Conservation (phyloP, 1,140 invertebrate genomes). For the Dolichoris vasculosae region DNA sequence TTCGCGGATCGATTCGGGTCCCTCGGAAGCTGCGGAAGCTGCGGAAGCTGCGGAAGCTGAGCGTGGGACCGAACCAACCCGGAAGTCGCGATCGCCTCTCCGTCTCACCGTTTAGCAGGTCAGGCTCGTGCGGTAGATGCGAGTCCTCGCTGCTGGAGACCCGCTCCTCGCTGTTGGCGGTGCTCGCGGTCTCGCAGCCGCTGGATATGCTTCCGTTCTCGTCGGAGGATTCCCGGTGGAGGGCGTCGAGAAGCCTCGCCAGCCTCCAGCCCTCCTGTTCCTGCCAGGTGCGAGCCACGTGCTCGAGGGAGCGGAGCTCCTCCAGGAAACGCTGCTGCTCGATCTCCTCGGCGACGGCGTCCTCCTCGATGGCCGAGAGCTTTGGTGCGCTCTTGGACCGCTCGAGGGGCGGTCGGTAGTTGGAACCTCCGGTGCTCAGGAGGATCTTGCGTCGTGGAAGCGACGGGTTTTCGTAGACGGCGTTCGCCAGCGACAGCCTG, state of each 20-base stretch:
- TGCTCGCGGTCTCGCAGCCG: slow-evolving; percentile 86
- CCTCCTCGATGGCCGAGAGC: slow-evolving; percentile 94
- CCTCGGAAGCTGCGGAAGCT: too few species aligned
- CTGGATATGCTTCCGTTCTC: slow-evolving; percentile 85
- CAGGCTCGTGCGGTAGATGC: slow-evolving; percentile 47
- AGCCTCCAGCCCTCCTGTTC: slow-evolving; percentile 71
- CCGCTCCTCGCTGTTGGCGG: slow-evolving; percentile 75
- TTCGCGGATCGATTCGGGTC: too few species aligned
- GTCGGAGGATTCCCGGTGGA: slow-evolving; percentile 75
- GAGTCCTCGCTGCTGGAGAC: slow-evolving; percentile 59
- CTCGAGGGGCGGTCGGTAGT: slow-evolving; percentile 92
- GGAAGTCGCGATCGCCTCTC: too few species aligned
- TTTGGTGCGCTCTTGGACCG: slow-evolving; percentile 96
- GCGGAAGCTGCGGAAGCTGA: too few species aligned
- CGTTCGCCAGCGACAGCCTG: slow-evolving; percentile 88
- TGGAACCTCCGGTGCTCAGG: slow-evolving; percentile 85
- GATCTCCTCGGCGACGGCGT: slow-evolving; percentile 87
- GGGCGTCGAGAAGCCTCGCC: slow-evolving; percentile 68
- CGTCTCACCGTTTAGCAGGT: slow-evolving; percentile 38
- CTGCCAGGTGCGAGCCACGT: slow-evolving; percentile 69
- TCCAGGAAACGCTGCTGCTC: slow-evolving; percentile 73
- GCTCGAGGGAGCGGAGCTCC: slow-evolving; percentile 68
- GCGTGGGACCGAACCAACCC: too few species aligned
- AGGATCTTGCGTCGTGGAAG: slow-evolving; percentile 87
- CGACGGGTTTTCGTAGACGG: slow-evolving; percentile 89